Conservation (phyloP, 2,888 invertebrate species). For the Orthosia cruda region DNA sequence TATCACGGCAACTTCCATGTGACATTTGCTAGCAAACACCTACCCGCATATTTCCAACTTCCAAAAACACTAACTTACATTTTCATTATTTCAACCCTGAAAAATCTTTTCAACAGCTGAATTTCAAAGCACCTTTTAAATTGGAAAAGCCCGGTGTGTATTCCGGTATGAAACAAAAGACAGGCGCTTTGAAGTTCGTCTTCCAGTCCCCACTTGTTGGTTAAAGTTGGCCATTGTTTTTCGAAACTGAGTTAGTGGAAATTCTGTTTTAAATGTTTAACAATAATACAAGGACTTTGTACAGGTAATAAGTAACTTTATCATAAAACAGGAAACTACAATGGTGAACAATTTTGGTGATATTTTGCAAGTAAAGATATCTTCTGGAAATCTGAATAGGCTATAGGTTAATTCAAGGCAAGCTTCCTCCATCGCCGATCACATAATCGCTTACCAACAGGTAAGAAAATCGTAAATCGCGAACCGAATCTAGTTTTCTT, state of each 20-base stretch:
- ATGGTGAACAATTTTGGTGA: too few relatives aligned
- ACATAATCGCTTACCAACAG: too few relatives aligned
- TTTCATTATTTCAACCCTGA: not conserved
- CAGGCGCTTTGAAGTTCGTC: constrained; percentile 14
- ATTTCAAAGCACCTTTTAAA: constrained; percentile 10
- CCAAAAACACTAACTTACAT: not conserved
- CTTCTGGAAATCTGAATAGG: too few relatives aligned
- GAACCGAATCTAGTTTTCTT: too few relatives aligned
- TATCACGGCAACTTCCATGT: too few relatives aligned
- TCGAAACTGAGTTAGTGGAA: constrained; percentile 1
- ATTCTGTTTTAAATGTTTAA: constrained; percentile 16
- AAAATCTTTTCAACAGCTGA: constrained; percentile 3
- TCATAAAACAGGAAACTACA: not conserved
- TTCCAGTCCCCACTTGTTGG: not conserved
- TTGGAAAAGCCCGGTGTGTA: not conserved
- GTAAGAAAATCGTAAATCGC: too few relatives aligned
- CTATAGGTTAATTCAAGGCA: too few relatives aligned
- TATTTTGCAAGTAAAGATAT: too few relatives aligned
- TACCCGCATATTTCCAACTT: not conserved
- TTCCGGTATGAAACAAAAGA: constrained; percentile 30
- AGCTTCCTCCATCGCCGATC: too few relatives aligned
- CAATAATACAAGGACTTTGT: not conserved
- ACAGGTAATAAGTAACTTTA: not conserved
- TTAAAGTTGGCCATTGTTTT: constrained; percentile 34
- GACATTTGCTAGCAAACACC: not conserved